These are phyloP conservation scores for Periplaneta americana DNA, from an alignment of 1,140 invertebrate species.

Conservation along the genomic window DNA sequence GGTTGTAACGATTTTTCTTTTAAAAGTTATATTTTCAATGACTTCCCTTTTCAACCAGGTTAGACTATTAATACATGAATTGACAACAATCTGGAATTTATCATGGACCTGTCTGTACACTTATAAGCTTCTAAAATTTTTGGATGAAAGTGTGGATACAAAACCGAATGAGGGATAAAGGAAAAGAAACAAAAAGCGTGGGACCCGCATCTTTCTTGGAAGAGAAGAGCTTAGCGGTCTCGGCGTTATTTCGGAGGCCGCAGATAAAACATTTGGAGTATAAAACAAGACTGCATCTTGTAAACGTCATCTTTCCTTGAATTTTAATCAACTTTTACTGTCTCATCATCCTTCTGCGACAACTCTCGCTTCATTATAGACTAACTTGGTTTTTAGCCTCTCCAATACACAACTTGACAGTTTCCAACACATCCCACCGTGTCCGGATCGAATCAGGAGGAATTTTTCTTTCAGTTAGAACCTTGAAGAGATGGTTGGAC, in stretches of 20 bases:
- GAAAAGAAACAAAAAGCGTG: background rate
- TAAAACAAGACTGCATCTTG: background rate
- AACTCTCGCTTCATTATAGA: background rate
- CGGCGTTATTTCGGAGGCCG: background rate
- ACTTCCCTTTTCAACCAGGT: too few species aligned
- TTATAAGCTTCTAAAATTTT: too few species aligned
- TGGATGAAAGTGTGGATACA: too few species aligned
- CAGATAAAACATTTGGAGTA: background rate
- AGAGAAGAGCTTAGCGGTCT: background rate
- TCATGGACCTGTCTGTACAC: too few species aligned
- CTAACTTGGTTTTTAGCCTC: background rate
- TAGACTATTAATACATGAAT: too few species aligned
- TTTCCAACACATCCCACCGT: background rate
- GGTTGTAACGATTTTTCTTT: too few species aligned
- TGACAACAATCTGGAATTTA: too few species aligned
- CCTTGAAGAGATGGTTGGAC: background rate
- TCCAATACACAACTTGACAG: background rate
- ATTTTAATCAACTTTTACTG: conserved; percentile 6
- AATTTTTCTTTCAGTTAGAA: background rate
- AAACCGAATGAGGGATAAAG: too few species aligned
- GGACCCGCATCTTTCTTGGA: background rate
- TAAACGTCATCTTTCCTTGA: conserved; percentile 9
- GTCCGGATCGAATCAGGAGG: background rate
- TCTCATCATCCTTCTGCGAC: background rate
- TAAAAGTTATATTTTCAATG: too few species aligned